Base-by-base conservation (phyloP, 2,797 vertebrate species). In the Odontamblyopus lacepedii region DNA sequence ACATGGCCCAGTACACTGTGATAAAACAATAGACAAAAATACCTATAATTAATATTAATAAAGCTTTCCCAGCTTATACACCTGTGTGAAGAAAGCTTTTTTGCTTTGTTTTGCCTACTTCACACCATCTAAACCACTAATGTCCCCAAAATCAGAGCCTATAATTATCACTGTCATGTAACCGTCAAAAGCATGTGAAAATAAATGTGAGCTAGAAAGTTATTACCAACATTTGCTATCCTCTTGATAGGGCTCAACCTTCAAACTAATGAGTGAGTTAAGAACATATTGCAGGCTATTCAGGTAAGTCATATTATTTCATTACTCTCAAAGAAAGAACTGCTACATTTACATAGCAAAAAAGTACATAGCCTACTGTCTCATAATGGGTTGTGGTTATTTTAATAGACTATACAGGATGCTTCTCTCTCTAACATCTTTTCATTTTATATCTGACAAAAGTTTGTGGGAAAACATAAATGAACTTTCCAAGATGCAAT, bases 401-500 rank as follows among this genome's bases (percentile, higher is more conserved):
- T 57, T 57, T 56, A 56, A 60, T 29, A 16, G 13, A 60, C 23
- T 27, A 59, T 59, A 27, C 5, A 15, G 26, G 7, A 63, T n/a
- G 18, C 19, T 41, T 63, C 30, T 63, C 5, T 38, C 5, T 38
- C 23, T 79, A 77, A 87, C 79, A 48, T 72, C 56, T 71, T 77
- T 64, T 63, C 61, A 78, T 78, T 75, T 81, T 74, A 16, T 61
- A 56, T 48, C 19, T 70, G 15, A 63, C 75, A 67, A 72, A 65
- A 56, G 61, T 61, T 78, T 83, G 69, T 88, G 74, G 71, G 71
- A 78, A 85, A 89, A 84, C 75, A 72, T 77, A 69, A 72, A 74
- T 80, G 67, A 91, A 89, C 89, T 92, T 89, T 80, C 84, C 82
- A 82, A 85, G 67, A 83, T 84, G 77, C 26, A 72, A 88, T 87